phyloP scores from a whole-genome alignment of 1,140 invertebrate genomes.

The Halesus radiatus region DNA sequence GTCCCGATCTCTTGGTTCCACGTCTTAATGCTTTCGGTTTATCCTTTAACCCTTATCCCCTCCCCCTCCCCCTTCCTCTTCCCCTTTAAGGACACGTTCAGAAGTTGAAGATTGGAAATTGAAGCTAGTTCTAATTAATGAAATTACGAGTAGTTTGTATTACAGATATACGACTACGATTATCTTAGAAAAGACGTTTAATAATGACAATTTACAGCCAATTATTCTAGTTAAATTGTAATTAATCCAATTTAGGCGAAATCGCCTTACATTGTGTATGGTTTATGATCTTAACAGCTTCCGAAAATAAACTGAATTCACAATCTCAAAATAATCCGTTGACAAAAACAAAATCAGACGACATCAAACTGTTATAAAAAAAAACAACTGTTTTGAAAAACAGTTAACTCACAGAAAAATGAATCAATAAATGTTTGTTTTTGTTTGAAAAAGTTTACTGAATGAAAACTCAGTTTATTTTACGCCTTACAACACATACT shows the following conservation, averaged over 20 bases:
- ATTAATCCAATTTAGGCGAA: constrained; percentile 56
- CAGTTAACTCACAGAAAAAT: neutral
- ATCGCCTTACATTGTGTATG: constrained; percentile 58
- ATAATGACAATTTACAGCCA: constrained; percentile 56
- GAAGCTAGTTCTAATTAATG: constrained; percentile 46
- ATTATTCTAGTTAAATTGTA: constrained; percentile 51
- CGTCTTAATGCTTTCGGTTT: neutral
- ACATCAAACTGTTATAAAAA: neutral
- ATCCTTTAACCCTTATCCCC: too few species aligned
- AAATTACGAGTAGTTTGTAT: constrained; percentile 43
- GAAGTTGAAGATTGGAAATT: constrained; percentile 47
- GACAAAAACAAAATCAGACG: too few species aligned
- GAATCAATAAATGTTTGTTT: neutral
- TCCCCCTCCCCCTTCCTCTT: too few species aligned
- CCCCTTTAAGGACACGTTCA: constrained; percentile 3
- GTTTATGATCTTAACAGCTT: constrained; percentile 42
- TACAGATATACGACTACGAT: constrained; percentile 27
- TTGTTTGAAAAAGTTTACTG: constrained; percentile 1
- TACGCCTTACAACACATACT: constrained; percentile 51
- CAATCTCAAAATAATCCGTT: constrained; percentile 8
- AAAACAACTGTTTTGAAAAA: neutral
- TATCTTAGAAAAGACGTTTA: constrained; percentile 35
- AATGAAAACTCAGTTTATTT: constrained; percentile 42
- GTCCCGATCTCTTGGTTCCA: constrained; percentile 17
- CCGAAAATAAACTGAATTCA: constrained; percentile 41